Conservation (phyloP, 2,797 vertebrate genomes). For the Nannoperca australis region DNA sequence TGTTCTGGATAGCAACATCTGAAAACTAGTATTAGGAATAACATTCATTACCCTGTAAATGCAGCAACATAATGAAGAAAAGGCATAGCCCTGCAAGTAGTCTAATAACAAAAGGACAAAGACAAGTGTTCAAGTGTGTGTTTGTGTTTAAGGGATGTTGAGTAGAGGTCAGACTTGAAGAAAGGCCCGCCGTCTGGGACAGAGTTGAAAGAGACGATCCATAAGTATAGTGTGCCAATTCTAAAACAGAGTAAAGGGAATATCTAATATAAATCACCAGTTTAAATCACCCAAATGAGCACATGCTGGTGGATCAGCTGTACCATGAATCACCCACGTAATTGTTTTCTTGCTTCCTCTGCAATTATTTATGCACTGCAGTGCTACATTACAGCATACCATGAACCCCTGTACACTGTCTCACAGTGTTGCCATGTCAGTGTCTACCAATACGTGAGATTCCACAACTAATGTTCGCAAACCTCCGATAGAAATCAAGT, state of each 20-base stretch:
- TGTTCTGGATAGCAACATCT: too few species aligned
- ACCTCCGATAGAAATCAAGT: conserved; percentile 60
- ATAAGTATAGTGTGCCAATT: fast-evolving
- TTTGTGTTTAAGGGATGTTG: conserved; percentile 1
- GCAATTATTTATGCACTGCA: conserved; percentile 59
- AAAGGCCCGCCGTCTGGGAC: too few species aligned
- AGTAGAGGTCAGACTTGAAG: not conserved
- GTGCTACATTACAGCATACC: conserved; percentile 51
- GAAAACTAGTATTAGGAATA: not conserved
- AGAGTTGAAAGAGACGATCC: not conserved
- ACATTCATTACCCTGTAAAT: not conserved
- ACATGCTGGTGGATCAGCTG: not conserved
- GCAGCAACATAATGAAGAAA: not conserved
- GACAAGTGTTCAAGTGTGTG: not conserved
- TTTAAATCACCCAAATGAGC: not conserved
- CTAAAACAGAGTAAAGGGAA: not conserved
- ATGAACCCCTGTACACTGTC: conserved; percentile 34
- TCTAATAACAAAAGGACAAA: conserved; percentile 1
- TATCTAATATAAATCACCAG: not conserved
- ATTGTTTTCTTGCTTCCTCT: conserved; percentile 42
- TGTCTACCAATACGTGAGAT: conserved; percentile 60
- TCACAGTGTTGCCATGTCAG: conserved; percentile 47
- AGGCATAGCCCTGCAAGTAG: not conserved
- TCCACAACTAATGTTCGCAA: conserved; percentile 71
- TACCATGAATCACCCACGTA: conserved; percentile 12